phyloP scores from a whole-genome alignment of 2,888 invertebrate species.

The Leucoma salicis region DNA sequence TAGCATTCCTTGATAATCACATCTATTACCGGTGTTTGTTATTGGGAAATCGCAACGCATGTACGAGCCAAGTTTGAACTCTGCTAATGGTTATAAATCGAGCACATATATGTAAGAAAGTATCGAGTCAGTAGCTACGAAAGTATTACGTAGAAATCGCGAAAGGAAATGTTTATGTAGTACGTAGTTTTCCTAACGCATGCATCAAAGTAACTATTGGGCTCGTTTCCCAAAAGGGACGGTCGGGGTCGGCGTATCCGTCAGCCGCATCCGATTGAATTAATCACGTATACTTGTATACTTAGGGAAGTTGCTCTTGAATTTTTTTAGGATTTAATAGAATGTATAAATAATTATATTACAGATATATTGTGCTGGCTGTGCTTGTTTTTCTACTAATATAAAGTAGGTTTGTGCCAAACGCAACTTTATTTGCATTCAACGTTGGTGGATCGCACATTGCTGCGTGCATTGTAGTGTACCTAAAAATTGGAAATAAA shows the following conservation, averaged over 20 bases:
- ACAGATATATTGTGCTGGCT: no score
- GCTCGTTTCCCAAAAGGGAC: constrained; percentile 54
- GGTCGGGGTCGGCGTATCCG: constrained; percentile 55
- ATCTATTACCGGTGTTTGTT: no score
- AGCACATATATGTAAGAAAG: not conserved
- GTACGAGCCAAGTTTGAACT: no score
- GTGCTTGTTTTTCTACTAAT: no score
- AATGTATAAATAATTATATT: not conserved
- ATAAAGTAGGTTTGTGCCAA: no score
- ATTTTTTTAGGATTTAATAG: not conserved
- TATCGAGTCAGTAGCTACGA: constrained; percentile 10
- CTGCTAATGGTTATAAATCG: not conserved
- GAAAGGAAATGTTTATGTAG: constrained; percentile 25
- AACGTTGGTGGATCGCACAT: no score
- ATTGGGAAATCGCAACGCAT: no score
- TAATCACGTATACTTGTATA: constrained; percentile 57
- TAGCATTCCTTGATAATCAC: no score
- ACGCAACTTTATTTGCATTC: no score
- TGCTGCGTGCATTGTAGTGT: no score
- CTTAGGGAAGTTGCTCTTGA: constrained; percentile 12
- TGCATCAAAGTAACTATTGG: constrained; percentile 54
- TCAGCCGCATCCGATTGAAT: constrained; percentile 68
- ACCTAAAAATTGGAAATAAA: no score
- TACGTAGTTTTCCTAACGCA: constrained; percentile 29
- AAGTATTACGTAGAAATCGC: constrained; percentile 19